These are phyloP conservation scores for Percopsis transmontana DNA, from an alignment of 2,113 vertebrate genomes.

Conservation along the genomic window DNA sequence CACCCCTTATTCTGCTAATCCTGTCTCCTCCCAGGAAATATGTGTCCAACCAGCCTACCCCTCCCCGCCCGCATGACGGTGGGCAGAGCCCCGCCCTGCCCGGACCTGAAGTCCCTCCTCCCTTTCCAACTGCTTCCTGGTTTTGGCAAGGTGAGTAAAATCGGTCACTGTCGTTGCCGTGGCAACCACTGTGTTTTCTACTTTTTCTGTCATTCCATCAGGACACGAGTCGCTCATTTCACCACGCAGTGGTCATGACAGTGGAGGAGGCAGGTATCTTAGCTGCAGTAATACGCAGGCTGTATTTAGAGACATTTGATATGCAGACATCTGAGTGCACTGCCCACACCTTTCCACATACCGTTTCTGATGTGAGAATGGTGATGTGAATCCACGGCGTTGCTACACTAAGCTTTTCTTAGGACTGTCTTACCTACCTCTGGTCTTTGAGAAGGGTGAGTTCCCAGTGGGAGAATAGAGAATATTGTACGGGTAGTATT, in stretches of 20 bases:
- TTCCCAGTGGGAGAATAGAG: conserved; percentile 2
- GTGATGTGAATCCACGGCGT: conserved; percentile 55
- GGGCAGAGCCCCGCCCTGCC: conserved; percentile 52
- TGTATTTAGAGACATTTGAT: conserved; percentile 17
- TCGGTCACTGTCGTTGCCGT: conserved; percentile 25
- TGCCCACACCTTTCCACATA: conserved; percentile 68
- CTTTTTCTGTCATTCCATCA: neutral
- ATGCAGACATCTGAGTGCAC: conserved; percentile 43
- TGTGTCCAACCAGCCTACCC: conserved; percentile 54
- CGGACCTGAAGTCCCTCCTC: conserved; percentile 53
- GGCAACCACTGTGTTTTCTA: conserved; percentile 15
- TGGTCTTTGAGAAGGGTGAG: conserved; percentile 41
- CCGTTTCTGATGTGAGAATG: conserved; percentile 51
- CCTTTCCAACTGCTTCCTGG: conserved; percentile 63
- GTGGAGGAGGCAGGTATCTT: conserved; percentile 8
- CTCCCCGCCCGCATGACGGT: conserved; percentile 37
- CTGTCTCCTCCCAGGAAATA: conserved; percentile 53
- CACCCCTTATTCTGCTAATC: neutral
- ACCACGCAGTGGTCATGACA: neutral
- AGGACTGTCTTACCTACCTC: conserved; percentile 28
- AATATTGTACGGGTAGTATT: too few species aligned
- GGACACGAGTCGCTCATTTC: neutral
- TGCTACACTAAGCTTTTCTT: conserved; percentile 46
- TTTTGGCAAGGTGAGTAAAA: conserved; percentile 63
- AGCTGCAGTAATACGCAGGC: neutral